Conservation (phyloP, 2,888 invertebrate genomes). For the Timandra comae region DNA sequence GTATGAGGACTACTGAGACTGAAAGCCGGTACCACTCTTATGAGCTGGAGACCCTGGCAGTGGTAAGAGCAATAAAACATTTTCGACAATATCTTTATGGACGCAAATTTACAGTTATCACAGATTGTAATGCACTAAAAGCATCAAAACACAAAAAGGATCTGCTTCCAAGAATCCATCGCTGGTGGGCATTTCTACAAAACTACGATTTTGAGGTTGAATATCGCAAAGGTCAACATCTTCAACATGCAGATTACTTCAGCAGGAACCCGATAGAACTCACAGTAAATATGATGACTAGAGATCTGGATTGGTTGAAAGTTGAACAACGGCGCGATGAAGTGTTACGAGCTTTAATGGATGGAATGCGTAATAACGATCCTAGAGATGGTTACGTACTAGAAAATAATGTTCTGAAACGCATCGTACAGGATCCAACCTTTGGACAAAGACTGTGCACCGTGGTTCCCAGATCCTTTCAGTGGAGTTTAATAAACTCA, state of each 20-base stretch:
- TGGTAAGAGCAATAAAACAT: conserved; percentile 20
- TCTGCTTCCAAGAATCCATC: conserved; percentile 23
- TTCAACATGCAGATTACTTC: conserved; percentile 19
- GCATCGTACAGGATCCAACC: background rate
- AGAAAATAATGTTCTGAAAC: background rate
- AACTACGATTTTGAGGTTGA: background rate
- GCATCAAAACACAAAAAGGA: conserved; percentile 1
- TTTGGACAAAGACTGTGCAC: background rate
- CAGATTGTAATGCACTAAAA: conserved; percentile 24
- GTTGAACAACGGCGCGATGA: conserved; percentile 18
- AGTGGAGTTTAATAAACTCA: conserved; percentile 23
- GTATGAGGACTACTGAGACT: conserved; percentile 1
- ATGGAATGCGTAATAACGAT: background rate
- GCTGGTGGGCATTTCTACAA: conserved; percentile 18
- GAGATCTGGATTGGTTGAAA: conserved; percentile 19
- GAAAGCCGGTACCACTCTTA: conserved; percentile 21
- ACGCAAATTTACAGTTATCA: conserved; percentile 16
- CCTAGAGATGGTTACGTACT: background rate
- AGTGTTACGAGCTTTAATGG: conserved; percentile 1
- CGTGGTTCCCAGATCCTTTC: conserved; percentile 20
- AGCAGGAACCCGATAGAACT: conserved; percentile 18
- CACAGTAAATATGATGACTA: conserved; percentile 16
- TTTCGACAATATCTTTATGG: conserved; percentile 22
- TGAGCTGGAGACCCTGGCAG: conserved; percentile 23
- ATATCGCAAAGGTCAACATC: background rate